Percentiles rank a stretch among this genome's conserved stretches.
Conservation (phyloP, 30 jellyfish, hydroid and myxozoan genomes). For the Rhopilema esculentum region DNA sequence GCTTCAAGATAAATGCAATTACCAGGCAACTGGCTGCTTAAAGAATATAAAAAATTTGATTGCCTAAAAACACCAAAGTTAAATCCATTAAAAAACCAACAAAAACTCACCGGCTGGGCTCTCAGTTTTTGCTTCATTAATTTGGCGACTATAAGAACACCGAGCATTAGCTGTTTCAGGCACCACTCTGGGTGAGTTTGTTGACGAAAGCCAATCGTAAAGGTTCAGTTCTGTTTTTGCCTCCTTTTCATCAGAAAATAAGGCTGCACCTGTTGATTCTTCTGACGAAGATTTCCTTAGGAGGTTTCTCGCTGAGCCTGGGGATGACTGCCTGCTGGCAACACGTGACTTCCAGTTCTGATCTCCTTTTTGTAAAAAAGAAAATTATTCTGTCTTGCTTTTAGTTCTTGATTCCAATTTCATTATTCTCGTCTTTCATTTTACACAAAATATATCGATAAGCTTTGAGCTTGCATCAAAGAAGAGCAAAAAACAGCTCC, state of each 20-base stretch:
- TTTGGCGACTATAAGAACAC: background rate
- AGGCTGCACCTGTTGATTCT: slow-evolving; percentile 51
- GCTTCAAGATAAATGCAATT: too few relatives aligned
- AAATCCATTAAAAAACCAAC: too few relatives aligned
- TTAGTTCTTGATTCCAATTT: too few relatives aligned
- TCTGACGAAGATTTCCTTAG: slow-evolving; percentile 41
- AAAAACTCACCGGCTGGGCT: background rate
- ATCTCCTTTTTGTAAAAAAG: background rate
- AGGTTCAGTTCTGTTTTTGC: slow-evolving; percentile 52
- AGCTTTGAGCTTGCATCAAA: too few relatives aligned
- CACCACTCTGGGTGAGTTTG: slow-evolving; percentile 71
- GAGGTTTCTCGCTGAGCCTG: slow-evolving; percentile 58
- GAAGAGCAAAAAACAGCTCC: too few relatives aligned
- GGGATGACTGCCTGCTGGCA: slow-evolving; percentile 29
- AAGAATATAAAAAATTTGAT: too few relatives aligned
- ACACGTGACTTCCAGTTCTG: background rate
- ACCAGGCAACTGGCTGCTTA: too few relatives aligned
- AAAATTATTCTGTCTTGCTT: background rate
- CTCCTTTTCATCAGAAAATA: slow-evolving; percentile 28
- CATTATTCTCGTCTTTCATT: too few relatives aligned
- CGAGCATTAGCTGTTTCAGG: background rate
- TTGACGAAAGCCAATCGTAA: slow-evolving; percentile 76
- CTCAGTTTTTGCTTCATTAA: background rate
- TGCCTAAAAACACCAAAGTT: too few relatives aligned
- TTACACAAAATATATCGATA: too few relatives aligned